Percentiles rank a stretch among this genome's conserved stretches.
phyloP scores from a whole-genome alignment of 2,113 vertebrate genomes.

The Pipra filicauda region DNA sequence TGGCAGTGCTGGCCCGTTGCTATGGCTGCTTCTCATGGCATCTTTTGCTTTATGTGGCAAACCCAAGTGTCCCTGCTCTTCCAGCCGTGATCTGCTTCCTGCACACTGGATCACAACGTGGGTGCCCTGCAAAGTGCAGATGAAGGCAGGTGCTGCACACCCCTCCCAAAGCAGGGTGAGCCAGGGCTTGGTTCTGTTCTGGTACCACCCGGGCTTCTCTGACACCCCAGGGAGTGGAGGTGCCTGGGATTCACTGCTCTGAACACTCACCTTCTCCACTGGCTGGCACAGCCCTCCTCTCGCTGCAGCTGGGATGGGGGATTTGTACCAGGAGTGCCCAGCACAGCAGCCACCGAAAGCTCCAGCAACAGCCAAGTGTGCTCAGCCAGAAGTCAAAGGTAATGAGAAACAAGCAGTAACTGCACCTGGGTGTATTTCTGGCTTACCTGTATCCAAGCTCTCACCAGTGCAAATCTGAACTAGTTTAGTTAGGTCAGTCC shows the following conservation, averaged over 20 bases:
- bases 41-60: neutral
- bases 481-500: neutral
- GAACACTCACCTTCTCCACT: accelerated
- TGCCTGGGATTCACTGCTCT: neutral
- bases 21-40: neutral
- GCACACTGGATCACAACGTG: accelerated
- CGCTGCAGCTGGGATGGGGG: accelerated
- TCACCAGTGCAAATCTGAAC: neutral
- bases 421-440: neutral
- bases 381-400: neutral
- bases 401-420: neutral
- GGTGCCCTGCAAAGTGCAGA: too few relatives aligned
- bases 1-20: accelerated
- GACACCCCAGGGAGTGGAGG: neutral
- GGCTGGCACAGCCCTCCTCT: neutral
- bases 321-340: neutral
- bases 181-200: neutral
- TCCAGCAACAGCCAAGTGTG: neutral
- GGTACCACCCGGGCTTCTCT: neutral
- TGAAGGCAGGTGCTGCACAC: neutral
- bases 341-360: neutral
- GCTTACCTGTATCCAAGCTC: neutral
- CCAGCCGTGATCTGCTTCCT: neutral
- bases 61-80: accelerated
- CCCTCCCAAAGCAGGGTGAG: accelerated